Base-by-base conservation (phyloP, 2,888 invertebrate species). In the Byasa hedistus region DNA sequence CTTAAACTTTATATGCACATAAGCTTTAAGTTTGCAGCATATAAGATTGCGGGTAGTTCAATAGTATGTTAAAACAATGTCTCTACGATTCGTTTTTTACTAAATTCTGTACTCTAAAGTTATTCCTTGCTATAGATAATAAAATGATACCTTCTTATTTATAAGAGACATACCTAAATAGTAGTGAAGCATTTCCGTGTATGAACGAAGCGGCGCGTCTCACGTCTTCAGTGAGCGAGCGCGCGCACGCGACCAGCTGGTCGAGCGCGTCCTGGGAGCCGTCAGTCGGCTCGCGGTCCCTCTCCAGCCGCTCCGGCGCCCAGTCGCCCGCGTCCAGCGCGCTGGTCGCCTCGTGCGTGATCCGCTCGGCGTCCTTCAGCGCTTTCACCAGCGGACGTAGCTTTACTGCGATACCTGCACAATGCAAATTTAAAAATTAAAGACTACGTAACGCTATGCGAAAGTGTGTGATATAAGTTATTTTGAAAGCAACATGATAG, bases 191-290 rank as follows among this genome's bases (percentile, higher is more conserved):
- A 82, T 96, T 96, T 68, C 96, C 96, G 88, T 96, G 97, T 76
- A 98, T 97, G 80, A 98, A 97, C 19, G 97, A 97, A 22, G 97
- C 96, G 21, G 97, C 95, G 82, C 97, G 96, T 72, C 97, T 93
- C 52, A 98, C 97, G 86, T 98, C 98, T 83, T 97, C 96, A 0
- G 96, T 96, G 36, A 98, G 93, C 12, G 96, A 96, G 79, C 96
- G 94, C 21, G 98, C 95, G 79, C 97, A 96, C 15, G 96, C 95
- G 70, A 98, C 95, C 68, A 99, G 92, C 83, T 97, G 97, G 85
- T 98, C 98, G 54, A 98, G 90, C 51, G 96, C 96, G 84, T 98
- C 98, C 22, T 95, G 95, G 69, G 94, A 94, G 57, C 91, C 92
- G 74, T 92, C 93, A 2, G 92, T 92, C 64, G 93, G 92, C 68